Conservation (phyloP, 2,113 vertebrate species). For the Tretioscincus oriximinensis region DNA sequence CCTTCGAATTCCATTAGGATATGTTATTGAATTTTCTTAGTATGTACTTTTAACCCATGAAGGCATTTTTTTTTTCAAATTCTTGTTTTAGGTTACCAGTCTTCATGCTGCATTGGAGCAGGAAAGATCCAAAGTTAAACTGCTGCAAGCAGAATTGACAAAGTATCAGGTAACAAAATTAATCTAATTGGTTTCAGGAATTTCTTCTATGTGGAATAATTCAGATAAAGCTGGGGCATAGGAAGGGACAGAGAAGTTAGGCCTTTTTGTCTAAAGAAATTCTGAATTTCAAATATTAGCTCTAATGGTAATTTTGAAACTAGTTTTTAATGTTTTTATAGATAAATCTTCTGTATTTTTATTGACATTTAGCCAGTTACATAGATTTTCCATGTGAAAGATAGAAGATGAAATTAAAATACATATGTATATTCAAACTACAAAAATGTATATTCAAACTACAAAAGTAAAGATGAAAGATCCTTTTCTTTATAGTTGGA, state of each 20-base stretch:
- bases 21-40: background rate
- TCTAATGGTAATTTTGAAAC: background rate
- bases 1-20: background rate
- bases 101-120: slow-evolving; percentile 89
- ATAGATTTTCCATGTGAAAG: background rate
- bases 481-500: too few relatives aligned
- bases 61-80: background rate
- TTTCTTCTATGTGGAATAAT: background rate
- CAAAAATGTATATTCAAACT: too few relatives aligned
- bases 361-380: background rate
- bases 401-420: too few relatives aligned
- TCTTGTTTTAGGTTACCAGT: slow-evolving; percentile 78
- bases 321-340: background rate
- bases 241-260: background rate
- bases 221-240: background rate
- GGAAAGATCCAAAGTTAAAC: slow-evolving; percentile 93
- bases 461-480: too few relatives aligned
- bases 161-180: slow-evolving; percentile 85
- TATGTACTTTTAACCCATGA: background rate
- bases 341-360: background rate
- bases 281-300: background rate
- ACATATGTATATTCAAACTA: too few relatives aligned
- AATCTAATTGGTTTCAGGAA: background rate
- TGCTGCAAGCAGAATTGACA: slow-evolving; percentile 86
- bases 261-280: background rate